Evolutionary conservation across 2,113 vertebrate species (phyloP), one percentile per base, ranked within the genome.

Genomic region (Chaetorhynchus papuensis): DNA sequence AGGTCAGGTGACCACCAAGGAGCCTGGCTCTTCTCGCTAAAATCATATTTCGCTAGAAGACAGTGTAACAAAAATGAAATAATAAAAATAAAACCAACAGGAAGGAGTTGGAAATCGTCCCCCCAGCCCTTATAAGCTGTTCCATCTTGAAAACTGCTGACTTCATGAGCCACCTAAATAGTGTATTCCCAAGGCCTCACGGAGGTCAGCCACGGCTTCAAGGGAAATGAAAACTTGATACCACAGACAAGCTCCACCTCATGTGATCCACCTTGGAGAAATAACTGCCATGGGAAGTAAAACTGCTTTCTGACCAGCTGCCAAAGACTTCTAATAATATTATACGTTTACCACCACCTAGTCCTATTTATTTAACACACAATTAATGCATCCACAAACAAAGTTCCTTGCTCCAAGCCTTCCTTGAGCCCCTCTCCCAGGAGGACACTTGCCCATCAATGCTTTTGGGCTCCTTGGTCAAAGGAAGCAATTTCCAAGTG

Each of bases 121-220:
- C n/a, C n/a, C n/a, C n/a, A 13, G 35, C 26, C 27, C 9, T 84
- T 41, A 45, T 5, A 79, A 85, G 37, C 11, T 72, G 28, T 12
- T 87, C 30, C 19, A 18, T 41, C 64, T 41, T 71, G 61, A 23
- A 89, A 90, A 89, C 10, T 59, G 65, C 59, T 70, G 89, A 87
- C 50, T 33, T 27, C 0, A 1, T 26, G 50, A 83, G 27, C 52
- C 76, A 70, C 42, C 35, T 52, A 27, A 78, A 7, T 0, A 82
- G 56, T 4, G 0, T 13, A 20, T 78, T 78, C 52, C 70, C 1
- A 4, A 75, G 77, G 56, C 42, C 35, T 24, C 35, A 9, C 0
- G 0, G 53, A 88, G 65, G 70, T 88, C 92, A 75, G 69, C 11
- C 27, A 11, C 2, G 4, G 70, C 76, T 77, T 12, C 54, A 19